These are phyloP conservation scores for Diceros bicornis DNA, from an alignment of 2,797 vertebrate species.

Conservation along the genomic window DNA sequence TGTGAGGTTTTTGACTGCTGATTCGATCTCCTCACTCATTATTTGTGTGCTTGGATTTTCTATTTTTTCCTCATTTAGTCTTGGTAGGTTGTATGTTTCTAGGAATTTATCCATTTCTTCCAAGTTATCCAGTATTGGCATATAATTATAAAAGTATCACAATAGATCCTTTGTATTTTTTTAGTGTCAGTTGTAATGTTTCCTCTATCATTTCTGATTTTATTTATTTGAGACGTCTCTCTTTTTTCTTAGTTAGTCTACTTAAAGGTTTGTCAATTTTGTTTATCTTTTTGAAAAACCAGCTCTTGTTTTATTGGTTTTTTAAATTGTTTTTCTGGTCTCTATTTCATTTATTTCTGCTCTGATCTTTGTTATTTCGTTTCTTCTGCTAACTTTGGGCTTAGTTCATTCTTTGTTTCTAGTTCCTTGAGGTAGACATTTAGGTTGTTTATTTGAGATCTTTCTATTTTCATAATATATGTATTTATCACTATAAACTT, in stretches of 20 bases:
- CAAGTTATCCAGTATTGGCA: background rate
- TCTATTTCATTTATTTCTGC: background rate
- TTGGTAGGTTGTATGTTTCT: background rate
- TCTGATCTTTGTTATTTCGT: background rate
- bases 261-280: background rate
- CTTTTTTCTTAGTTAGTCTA: background rate
- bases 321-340: background rate
- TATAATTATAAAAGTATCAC: background rate
- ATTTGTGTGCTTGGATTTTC: background rate
- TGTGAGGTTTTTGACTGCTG: background rate
- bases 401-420: background rate
- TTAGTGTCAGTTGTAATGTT: background rate
- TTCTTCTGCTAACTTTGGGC: background rate
- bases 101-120: background rate
- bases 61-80: background rate
- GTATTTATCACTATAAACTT: background rate
- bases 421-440: background rate
- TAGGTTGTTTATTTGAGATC: background rate
- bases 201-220: background rate
- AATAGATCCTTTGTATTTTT: background rate
- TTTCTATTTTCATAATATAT: background rate
- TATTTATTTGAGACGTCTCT: background rate
- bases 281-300: background rate
- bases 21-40: background rate
- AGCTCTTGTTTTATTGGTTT: background rate